Percentiles rank a stretch among this genome's conserved stretches.
Evolutionary conservation across 2,888 invertebrate species (phyloP).

Genomic region (Caradrina clavipalpis): DNA sequence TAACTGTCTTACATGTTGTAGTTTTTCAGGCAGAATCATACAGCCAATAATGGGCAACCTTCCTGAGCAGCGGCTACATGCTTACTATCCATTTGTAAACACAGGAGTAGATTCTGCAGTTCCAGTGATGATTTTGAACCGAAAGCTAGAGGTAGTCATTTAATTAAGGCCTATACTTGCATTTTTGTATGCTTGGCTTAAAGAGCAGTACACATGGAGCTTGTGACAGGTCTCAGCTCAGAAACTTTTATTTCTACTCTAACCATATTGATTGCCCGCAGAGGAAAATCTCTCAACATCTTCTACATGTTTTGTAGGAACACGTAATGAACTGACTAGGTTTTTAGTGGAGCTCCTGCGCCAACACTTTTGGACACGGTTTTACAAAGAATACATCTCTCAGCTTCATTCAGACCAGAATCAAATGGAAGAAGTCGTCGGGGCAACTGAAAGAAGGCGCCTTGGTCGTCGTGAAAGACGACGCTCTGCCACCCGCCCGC

Average conservation of each 20-base stretch:
- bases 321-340: constrained; percentile 11
- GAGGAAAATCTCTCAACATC: constrained; percentile 20
- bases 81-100: constrained; percentile 45
- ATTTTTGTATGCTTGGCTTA: constrained; percentile 24
- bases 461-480: no score
- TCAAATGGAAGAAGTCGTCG: no score
- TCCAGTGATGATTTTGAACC: no score
- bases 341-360: no score
- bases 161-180: no score
- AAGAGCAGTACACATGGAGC: constrained; percentile 22
- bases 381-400: no score
- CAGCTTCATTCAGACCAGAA: no score
- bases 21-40: constrained; percentile 21
- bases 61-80: constrained; percentile 18
- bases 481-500: no score
- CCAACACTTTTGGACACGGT: no score
- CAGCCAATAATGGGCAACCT: constrained; percentile 37
- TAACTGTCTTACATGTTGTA: constrained; percentile 25
- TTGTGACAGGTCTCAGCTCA: constrained; percentile 19
- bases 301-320: constrained; percentile 25
- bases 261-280: constrained; percentile 23
- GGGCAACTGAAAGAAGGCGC: no score
- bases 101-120: no score
- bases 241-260: constrained; percentile 13
- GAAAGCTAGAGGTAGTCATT: no score